phyloP scores from a whole-genome alignment of 2,888 invertebrate genomes.

The Helleia helle region DNA sequence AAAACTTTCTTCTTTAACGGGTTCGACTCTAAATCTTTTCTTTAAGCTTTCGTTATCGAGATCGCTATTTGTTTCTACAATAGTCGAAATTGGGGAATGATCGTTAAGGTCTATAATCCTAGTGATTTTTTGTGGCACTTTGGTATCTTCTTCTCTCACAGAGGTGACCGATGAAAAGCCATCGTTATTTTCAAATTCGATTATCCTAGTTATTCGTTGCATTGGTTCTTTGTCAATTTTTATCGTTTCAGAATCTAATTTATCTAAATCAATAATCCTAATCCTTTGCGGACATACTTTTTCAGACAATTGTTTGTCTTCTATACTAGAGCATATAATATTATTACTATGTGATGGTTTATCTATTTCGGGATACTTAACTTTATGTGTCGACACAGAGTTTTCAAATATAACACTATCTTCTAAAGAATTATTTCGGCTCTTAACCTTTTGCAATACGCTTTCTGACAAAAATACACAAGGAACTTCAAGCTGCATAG shows the following conservation, averaged over 20 bases:
- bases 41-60: conserved; percentile 44
- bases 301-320: conserved; percentile 28
- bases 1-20: conserved; percentile 55
- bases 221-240: conserved; percentile 37
- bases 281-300: conserved; percentile 46
- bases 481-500: conserved; percentile 70
- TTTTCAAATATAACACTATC: conserved; percentile 56
- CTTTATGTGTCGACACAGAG: conserved; percentile 30
- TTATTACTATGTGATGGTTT: conserved; percentile 14
- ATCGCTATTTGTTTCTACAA: conserved; percentile 41
- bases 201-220: conserved; percentile 63
- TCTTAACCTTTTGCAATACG: conserved; percentile 60
- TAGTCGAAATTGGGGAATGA: conserved; percentile 50
- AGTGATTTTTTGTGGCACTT: conserved; percentile 57
- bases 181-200: conserved; percentile 49
- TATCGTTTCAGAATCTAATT: conserved; percentile 27
- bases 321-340: conserved; percentile 23
- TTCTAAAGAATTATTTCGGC: conserved; percentile 59
- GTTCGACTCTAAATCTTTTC: conserved; percentile 53
- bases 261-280: conserved; percentile 60
- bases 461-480: conserved; percentile 69
- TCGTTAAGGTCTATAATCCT: conserved; percentile 64
- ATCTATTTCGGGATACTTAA: conserved; percentile 14
- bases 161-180: conserved; percentile 19
- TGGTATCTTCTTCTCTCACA: conserved; percentile 41